Evolutionary conservation across 2,888 invertebrate species (phyloP).

Genomic region (Zelleria hepariella): DNA sequence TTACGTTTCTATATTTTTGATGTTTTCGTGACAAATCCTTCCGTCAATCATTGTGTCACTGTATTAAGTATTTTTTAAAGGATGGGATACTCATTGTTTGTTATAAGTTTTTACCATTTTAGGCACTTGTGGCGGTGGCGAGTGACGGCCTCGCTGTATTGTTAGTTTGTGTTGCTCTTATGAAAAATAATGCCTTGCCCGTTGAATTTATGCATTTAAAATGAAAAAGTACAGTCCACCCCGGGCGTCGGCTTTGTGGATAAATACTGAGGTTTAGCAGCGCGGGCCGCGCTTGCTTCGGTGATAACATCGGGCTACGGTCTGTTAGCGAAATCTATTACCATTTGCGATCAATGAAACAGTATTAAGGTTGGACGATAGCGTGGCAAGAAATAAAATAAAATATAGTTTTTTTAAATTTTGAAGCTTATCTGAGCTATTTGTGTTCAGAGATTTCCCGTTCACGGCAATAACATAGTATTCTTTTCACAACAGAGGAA

Average conservation of each 20-base stretch:
- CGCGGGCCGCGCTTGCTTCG: background rate
- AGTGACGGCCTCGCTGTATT: background rate
- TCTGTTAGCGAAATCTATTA: background rate
- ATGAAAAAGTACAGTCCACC: background rate
- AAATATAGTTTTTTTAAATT: no score
- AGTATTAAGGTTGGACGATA: no score
- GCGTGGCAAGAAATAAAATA: no score
- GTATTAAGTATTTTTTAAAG: background rate
- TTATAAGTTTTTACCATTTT: background rate
- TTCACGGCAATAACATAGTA: no score
- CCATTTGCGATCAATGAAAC: background rate
- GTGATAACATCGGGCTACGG: background rate
- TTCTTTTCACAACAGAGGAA: no score
- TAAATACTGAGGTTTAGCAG: background rate
- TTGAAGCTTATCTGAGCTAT: no score
- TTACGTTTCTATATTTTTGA: no score
- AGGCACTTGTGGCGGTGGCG: background rate
- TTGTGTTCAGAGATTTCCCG: no score
- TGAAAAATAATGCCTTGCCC: slow-evolving; percentile 2
- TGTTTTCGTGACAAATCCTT: no score
- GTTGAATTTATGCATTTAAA: background rate
- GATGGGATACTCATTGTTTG: background rate
- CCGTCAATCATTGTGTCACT: no score
- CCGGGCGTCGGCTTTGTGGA: background rate
- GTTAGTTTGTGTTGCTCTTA: background rate